Percentiles rank a stretch among this genome's conserved stretches.
These are phyloP conservation scores for Nomada goodeniana DNA, from an alignment of 2,888 invertebrate genomes.

Conservation along the genomic window DNA sequence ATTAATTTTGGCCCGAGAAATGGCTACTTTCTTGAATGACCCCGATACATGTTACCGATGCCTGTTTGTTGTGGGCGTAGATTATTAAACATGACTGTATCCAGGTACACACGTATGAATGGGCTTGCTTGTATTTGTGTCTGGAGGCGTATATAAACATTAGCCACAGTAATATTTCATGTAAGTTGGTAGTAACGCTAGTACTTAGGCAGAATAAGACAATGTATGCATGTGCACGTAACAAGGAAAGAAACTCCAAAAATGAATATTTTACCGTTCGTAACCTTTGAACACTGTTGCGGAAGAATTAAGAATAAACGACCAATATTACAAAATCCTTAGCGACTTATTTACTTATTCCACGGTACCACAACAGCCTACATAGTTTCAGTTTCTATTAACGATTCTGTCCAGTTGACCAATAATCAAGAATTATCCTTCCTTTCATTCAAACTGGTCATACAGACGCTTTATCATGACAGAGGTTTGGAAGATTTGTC, in stretches of 20 bases:
- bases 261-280: no score
- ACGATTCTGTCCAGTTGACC: no score
- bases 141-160: not conserved
- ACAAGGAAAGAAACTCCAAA: not conserved
- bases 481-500: slow-evolving; percentile 1
- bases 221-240: not conserved
- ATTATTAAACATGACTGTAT: not conserved
- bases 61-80: no score
- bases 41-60: not conserved
- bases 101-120: not conserved
- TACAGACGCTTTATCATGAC: no score
- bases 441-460: no score
- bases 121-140: not conserved
- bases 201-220: not conserved
- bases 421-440: no score
- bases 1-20: not conserved
- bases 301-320: not conserved
- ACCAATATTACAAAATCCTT: not conserved
- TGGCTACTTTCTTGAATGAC: not conserved
- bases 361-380: not conserved
- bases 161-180: not conserved
- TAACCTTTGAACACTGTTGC: not conserved
- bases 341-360: not conserved
- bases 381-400: no score
- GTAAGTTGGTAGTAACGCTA: not conserved